phyloP scores from a whole-genome alignment of 2,797 vertebrate genomes.

The Bradypodion ventrale region DNA sequence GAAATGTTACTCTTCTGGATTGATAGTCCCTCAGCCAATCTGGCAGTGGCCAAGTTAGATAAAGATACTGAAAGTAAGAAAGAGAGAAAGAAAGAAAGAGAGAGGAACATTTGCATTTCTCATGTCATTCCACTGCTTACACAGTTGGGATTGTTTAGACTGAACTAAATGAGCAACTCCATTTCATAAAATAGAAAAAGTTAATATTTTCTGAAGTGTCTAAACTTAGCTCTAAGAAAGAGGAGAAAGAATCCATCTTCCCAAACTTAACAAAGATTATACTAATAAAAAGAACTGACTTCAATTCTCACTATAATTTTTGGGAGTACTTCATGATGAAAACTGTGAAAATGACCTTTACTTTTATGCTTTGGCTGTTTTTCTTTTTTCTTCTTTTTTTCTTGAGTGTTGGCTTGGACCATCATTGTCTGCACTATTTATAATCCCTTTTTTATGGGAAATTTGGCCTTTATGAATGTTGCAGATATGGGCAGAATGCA shows the following conservation, averaged over 20 bases:
- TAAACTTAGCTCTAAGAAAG: neutral
- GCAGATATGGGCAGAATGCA: conserved; percentile 60
- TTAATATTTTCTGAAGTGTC: neutral
- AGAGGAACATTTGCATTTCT: too few relatives aligned
- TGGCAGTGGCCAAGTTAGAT: too few relatives aligned
- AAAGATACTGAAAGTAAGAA: too few relatives aligned
- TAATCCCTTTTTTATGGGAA: conserved; percentile 61
- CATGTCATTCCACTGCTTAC: neutral
- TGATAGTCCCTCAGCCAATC: too few relatives aligned
- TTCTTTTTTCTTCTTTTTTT: too few relatives aligned
- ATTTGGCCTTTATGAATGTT: conserved; percentile 67
- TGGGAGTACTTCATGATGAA: conserved; percentile 47
- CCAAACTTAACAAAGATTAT: conserved; percentile 12
- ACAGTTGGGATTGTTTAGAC: neutral
- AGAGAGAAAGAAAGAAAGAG: too few relatives aligned
- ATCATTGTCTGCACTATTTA: conserved; percentile 67
- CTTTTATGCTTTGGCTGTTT: conserved; percentile 59
- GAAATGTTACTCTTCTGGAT: too few relatives aligned
- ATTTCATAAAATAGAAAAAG: conserved; percentile 20
- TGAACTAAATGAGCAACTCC: neutral
- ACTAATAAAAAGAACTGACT: conserved; percentile 39
- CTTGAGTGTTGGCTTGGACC: conserved; percentile 56
- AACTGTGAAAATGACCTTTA: conserved; percentile 66
- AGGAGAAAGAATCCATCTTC: neutral
- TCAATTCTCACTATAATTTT: conserved; percentile 46